phyloP scores from a whole-genome alignment of 2,888 invertebrate genomes.

The Carcina quercana region DNA sequence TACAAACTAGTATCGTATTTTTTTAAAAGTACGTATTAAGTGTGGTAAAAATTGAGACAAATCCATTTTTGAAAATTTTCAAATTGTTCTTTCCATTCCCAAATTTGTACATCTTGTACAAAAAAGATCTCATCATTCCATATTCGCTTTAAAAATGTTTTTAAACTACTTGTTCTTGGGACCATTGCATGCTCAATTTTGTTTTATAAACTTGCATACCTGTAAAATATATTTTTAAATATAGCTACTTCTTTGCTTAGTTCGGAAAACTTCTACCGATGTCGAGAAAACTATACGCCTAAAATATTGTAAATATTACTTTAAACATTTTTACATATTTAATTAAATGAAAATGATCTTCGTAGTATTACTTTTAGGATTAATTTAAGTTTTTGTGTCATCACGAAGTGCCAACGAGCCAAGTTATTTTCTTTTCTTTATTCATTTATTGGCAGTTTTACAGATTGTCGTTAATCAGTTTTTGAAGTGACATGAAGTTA shows the following conservation, averaged over 20 bases:
- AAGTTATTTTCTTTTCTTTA: too few relatives aligned
- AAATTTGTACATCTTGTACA: slow-evolving; percentile 18
- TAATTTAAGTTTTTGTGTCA: slow-evolving; percentile 52
- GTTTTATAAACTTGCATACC: slow-evolving; percentile 23
- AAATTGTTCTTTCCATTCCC: slow-evolving; percentile 11
- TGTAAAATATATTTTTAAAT: slow-evolving; percentile 39
- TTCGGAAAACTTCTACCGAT: slow-evolving; percentile 36
- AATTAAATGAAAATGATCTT: slow-evolving; percentile 51
- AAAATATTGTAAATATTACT: slow-evolving; percentile 40
- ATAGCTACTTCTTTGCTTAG: slow-evolving; percentile 29
- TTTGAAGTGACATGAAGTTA: too few relatives aligned
- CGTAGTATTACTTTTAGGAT: slow-evolving; percentile 40
- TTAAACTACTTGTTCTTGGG: slow-evolving; percentile 29
- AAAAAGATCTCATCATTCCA: slow-evolving; percentile 71
- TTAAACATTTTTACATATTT: slow-evolving; percentile 23
- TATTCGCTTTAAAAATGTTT: slow-evolving; percentile 44
- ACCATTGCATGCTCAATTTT: slow-evolving; percentile 49
- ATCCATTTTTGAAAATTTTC: too few relatives aligned
- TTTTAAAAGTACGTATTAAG: too few relatives aligned
- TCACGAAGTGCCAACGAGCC: slow-evolving; percentile 65
- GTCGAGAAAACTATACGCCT: slow-evolving; percentile 30
- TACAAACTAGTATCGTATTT: too few relatives aligned
- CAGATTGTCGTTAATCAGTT: too few relatives aligned
- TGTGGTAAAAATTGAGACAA: too few relatives aligned
- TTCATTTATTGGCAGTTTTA: too few relatives aligned